Conservation (phyloP, 2,113 vertebrate species). For the Papio anubis region DNA sequence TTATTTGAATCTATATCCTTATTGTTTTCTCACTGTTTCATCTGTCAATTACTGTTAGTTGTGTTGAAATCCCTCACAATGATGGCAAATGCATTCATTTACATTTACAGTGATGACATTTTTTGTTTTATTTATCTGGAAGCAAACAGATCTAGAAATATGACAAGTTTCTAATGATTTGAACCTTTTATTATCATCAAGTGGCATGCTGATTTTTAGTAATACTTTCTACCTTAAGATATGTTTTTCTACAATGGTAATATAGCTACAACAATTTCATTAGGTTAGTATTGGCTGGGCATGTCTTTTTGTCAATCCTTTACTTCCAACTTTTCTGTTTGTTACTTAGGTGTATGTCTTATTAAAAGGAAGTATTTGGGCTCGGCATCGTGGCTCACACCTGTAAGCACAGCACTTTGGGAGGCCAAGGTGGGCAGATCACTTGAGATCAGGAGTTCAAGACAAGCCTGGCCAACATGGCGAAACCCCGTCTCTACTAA, state of each 20-base stretch:
- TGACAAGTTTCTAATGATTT: not conserved
- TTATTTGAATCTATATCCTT: not conserved
- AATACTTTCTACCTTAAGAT: not conserved
- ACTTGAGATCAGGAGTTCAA: too few relatives aligned
- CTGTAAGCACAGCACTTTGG: too few relatives aligned
- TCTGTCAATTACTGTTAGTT: not conserved
- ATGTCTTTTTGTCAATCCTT: not conserved
- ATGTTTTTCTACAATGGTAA: not conserved
- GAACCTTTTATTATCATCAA: not conserved
- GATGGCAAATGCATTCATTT: not conserved
- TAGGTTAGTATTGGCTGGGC: not conserved
- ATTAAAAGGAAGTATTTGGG: not conserved
- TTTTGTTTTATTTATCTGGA: not conserved
- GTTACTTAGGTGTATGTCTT: not conserved
- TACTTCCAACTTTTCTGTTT: not conserved
- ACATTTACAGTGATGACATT: not conserved
- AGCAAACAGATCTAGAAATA: not conserved
- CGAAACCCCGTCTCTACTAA: too few relatives aligned
- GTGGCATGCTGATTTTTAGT: not conserved
- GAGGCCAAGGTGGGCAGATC: too few relatives aligned
- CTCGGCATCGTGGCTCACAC: too few relatives aligned
- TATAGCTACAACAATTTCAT: not conserved
- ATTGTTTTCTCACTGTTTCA: not conserved
- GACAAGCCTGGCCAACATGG: too few relatives aligned
- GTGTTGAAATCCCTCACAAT: not conserved